Percentiles rank a stretch among this genome's conserved stretches.
Conservation (phyloP, 1,140 invertebrate genomes). For the Brachionus calyciflorus region DNA sequence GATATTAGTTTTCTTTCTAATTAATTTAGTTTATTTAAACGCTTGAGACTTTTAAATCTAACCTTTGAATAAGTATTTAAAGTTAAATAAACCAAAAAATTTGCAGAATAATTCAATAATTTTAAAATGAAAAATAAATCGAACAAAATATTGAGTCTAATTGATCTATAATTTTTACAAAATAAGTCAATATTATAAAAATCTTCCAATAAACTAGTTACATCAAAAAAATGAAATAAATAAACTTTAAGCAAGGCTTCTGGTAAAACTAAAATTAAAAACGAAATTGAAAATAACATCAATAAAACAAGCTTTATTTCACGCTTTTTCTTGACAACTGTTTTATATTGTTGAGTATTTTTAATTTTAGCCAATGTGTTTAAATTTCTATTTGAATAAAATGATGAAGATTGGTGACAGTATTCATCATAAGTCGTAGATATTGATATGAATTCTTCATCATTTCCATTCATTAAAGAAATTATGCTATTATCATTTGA, state of each 20-base stretch:
- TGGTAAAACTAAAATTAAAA: constrained; percentile 20
- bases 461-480: neutral
- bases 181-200: neutral
- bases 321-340: constrained; percentile 6
- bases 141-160: constrained; percentile 11
- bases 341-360: constrained; percentile 1
- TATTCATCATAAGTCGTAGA: constrained; percentile 23
- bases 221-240: constrained; percentile 35
- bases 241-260: constrained; percentile 28
- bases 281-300: constrained; percentile 30
- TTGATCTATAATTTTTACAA: constrained; percentile 4
- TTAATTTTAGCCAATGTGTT: neutral
- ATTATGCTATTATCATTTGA: neutral
- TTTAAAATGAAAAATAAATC: constrained; percentile 29
- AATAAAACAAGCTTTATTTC: constrained; percentile 30
- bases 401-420: neutral
- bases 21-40: neutral
- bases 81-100: constrained; percentile 37
- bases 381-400: constrained; percentile 1
- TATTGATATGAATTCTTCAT: constrained; percentile 30
- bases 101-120: constrained; percentile 31
- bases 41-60: constrained; percentile 15
- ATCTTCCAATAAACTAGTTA: neutral
- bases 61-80: constrained; percentile 14
- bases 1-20: neutral